These are phyloP conservation scores for Ochotona curzoniae DNA, from an alignment of 2,113 vertebrate genomes.

Conservation along the genomic window DNA sequence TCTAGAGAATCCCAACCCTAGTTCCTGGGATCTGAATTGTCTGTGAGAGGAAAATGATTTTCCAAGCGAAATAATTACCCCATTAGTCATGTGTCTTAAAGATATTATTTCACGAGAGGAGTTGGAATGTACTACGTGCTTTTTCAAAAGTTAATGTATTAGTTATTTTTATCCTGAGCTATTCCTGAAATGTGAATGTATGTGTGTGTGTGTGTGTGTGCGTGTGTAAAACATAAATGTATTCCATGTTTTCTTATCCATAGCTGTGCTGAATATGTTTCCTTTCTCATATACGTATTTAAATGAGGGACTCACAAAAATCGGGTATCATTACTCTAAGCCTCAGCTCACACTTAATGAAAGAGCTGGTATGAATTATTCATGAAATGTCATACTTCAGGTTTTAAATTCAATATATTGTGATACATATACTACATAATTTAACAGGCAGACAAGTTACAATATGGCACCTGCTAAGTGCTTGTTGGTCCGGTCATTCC, in stretches of 20 bases:
- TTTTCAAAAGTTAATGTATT: background rate
- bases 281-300: constrained; percentile 63
- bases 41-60: background rate
- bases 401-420: constrained; percentile 86
- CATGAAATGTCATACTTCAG: constrained; percentile 87
- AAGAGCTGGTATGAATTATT: constrained; percentile 88
- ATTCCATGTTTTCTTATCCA: background rate
- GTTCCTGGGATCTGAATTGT: background rate
- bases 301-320: constrained; percentile 78
- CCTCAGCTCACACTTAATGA: constrained; percentile 84
- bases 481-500: constrained; percentile 62
- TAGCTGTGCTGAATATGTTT: background rate
- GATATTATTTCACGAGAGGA: background rate
- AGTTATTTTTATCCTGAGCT: background rate
- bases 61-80: background rate
- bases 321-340: constrained; percentile 83
- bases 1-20: background rate
- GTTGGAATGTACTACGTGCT: background rate
- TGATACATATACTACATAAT: constrained; percentile 83
- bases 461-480: constrained; percentile 68
- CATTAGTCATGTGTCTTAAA: background rate
- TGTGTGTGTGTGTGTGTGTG: background rate
- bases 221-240: background rate
- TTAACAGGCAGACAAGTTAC: constrained; percentile 82
- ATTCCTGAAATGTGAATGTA: background rate